Evolutionary conservation across 2,888 invertebrate species (phyloP), one percentile per base, ranked within the genome.

Genomic region (Archips crataeganus): DNA sequence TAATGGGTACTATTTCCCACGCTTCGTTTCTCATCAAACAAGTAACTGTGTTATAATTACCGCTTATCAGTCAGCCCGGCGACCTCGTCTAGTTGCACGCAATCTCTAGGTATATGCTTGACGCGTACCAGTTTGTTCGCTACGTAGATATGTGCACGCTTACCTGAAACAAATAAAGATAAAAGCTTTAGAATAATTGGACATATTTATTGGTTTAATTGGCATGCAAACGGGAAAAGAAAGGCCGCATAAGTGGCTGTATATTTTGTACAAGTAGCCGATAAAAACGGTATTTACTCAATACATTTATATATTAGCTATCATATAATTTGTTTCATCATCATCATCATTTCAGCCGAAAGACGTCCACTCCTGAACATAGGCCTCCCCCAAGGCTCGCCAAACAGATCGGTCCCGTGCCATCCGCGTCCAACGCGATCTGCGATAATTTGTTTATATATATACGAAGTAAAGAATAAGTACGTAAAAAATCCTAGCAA

Each of bases 21-120:
- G 88, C 77, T 80, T 84, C 85, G 84, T 82, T 89, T 90, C 90
- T 84, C 90, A 88, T 84, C 84, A 81, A 85, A 83, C 54, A 15
- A 54, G 54, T 54, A 54, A 54, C 84, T 84, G 79, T 83, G 75
- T 79, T 77, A 78, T 77, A 78, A 80, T 76, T 67, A 70, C 70
- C 54, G 74, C 77, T 80, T 78, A 73, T 78, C 80, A 63, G 76
- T 75, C 78, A 78, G 71, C 77, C 80, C 80, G 82, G 78, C 80
- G 82, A 79, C 83, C 80, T 80, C 81, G 79, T 81, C 80, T 81
- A 80, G 77, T 78, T 78, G 80, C 80, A 81, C 78, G 76, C 76
- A 62, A 68, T 70, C 79, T 75, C 77, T 77, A 42, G 23, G 23
- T 23, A 23, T 42, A 57, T n/a, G 15, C 51, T 23, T 63, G 11